Base-by-base conservation (phyloP, 2,113 vertebrate genomes). In the Vombatus ursinus region DNA sequence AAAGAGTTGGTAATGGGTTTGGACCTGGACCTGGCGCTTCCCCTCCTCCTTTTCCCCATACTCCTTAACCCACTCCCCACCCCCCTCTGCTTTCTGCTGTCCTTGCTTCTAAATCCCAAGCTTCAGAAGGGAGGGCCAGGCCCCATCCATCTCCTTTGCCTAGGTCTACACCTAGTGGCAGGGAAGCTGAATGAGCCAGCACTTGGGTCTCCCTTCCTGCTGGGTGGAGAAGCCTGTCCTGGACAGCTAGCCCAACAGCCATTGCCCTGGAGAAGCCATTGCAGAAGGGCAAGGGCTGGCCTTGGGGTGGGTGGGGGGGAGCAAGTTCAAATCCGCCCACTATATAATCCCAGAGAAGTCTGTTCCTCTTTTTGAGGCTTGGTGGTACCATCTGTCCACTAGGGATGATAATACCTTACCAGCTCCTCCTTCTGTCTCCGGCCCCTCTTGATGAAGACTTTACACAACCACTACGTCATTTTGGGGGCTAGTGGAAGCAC, bases 111-210 rank as follows among this genome's bases (percentile, higher is more conserved):
- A 31, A 16, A 89, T 51, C 57, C 48, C 16, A 2, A 22, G 47
- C 49, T 89, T 23, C 91, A 48, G 8, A 28, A 8, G 44, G 28
- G 1, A 61, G 84, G 12, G 24, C 37, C 92, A 19, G 48, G 48
- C 44, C n/a, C 52, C 61, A 10, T 14, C 50, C 93, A 52, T 77
- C 44, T 96, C 53, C 94, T 94, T 96, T 94, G 51, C 44, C 31
- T 7, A 95, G 92, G 90, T 93, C 94, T 95, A 94, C 92, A 94
- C 90, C 91, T 95, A 95, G 93, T 92, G 94, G 84, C 91, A 93
- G 84, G 68, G 50, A 94, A 24, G 52, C 84, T 54, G 37, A 95
- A 90, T 91, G 89, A 92, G 28, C 19, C n/a, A 44, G 28, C n/a
- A 6, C 68, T 68, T 25, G 37, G 12, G 31, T 44, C 37, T 44